Percentiles rank a stretch among this genome's conserved stretches.
phyloP scores from a whole-genome alignment of 2,797 vertebrate genomes.

The Chiroxiphia lanceolata region DNA sequence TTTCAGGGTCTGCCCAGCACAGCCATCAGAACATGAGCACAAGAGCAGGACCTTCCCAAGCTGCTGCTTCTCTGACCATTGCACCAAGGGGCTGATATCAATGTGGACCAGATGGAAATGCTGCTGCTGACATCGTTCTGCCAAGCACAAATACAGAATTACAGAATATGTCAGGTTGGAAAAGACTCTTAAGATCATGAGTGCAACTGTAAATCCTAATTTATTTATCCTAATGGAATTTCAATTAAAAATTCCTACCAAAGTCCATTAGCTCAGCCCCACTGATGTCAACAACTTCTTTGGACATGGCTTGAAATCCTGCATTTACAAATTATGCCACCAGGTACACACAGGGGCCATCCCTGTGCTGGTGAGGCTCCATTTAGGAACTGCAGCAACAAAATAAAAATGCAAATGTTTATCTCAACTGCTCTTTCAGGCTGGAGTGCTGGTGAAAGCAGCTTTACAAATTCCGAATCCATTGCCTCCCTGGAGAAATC shows the following conservation, averaged over 20 bases:
- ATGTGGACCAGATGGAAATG: accelerated
- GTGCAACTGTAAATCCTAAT: background rate
- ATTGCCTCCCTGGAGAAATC: conserved; percentile 31
- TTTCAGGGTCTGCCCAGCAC: background rate
- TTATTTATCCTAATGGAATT: background rate
- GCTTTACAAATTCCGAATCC: conserved; percentile 10
- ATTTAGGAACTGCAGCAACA: conserved; percentile 69
- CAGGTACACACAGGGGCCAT: conserved; percentile 74
- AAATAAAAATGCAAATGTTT: conserved; percentile 60
- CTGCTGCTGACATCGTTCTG: background rate
- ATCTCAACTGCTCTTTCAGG: conserved; percentile 73
- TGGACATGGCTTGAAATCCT: conserved; percentile 55
- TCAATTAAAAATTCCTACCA: background rate
- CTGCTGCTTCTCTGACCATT: background rate
- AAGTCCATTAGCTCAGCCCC: conserved; percentile 24
- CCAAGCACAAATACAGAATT: background rate
- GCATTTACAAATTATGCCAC: conserved; percentile 27
- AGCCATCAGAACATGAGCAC: accelerated
- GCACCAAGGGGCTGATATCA: no score
- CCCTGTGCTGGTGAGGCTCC: conserved; percentile 77
- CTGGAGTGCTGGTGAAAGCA: conserved; percentile 27
- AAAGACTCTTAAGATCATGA: background rate
- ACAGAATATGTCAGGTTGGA: background rate
- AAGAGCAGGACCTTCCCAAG: no score
- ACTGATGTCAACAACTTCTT: conserved; percentile 64